A percentile compares a stretch with the other conserved stretches of the same genome.
Evolutionary conservation across 2,888 invertebrate species (phyloP).

Genomic region (Fragum fragum): DNA sequence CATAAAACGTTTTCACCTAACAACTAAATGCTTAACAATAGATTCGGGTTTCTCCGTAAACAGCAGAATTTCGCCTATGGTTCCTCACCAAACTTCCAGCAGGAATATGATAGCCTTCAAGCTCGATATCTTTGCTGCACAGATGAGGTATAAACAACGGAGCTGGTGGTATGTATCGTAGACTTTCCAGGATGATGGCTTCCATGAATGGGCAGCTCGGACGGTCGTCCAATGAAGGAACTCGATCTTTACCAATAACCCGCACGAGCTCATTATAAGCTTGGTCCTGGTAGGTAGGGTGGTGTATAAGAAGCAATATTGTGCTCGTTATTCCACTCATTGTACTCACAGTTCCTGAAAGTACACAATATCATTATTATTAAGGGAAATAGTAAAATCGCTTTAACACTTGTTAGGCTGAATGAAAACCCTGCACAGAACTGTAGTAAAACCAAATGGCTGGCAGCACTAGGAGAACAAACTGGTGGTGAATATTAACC

Average conservation of each 20-base stretch:
- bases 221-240: background rate
- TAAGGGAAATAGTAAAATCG: no score
- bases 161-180: background rate
- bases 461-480: no score
- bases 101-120: conserved; percentile 3
- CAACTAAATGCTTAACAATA: no score
- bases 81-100: background rate
- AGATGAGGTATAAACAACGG: background rate
- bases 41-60: no score
- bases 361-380: no score
- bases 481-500: no score
- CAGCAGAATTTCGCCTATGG: no score
- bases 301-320: background rate
- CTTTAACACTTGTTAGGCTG: no score
- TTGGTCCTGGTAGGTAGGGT: background rate
- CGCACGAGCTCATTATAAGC: background rate
- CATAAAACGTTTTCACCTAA: no score
- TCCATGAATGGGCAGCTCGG: background rate
- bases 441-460: no score
- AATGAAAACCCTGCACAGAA: no score
- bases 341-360: background rate
- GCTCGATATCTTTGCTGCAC: background rate
- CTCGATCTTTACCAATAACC: background rate
- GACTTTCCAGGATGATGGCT: background rate
- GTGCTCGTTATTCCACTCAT: background rate